Evolutionary conservation across 1,140 invertebrate species (phyloP).

Genomic region (Micrasema minimum): DNA sequence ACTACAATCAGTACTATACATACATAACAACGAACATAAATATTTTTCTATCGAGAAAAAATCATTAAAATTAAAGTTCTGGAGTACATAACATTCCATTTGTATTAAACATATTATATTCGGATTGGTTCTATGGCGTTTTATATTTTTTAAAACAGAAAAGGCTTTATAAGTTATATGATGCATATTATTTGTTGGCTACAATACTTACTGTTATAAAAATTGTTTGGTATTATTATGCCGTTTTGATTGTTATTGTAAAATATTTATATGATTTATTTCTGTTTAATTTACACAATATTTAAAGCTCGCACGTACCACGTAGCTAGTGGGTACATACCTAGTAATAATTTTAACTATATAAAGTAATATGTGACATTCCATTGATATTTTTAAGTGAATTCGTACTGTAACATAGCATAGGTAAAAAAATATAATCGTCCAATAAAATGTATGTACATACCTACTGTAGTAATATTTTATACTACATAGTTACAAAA

Average conservation of each 20-base stretch:
- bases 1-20: neutral
- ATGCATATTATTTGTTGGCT: slow-evolving; percentile 43
- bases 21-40: slow-evolving; percentile 21
- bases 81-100: neutral
- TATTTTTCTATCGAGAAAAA: slow-evolving; percentile 6
- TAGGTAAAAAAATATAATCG: slow-evolving; percentile 29
- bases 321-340: neutral
- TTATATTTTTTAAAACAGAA: too few species aligned
- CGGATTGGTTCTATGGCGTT: too few species aligned
- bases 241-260: slow-evolving; percentile 26
- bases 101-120: too few species aligned
- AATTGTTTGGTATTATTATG: slow-evolving; percentile 24
- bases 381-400: slow-evolving; percentile 35
- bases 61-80: neutral
- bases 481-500: neutral
- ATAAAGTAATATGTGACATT: slow-evolving; percentile 26
- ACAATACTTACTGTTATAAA: slow-evolving; percentile 44
- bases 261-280: slow-evolving; percentile 30
- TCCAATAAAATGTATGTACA: slow-evolving; percentile 28
- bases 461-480: slow-evolving; percentile 17
- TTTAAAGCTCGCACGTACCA: neutral
- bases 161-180: neutral
- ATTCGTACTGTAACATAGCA: slow-evolving; percentile 15
- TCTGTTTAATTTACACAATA: slow-evolving; percentile 17
- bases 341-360: neutral